Evolutionary conservation across 2,113 vertebrate genomes (phyloP).

Genomic region (Aldabrachelys gigantea): DNA sequence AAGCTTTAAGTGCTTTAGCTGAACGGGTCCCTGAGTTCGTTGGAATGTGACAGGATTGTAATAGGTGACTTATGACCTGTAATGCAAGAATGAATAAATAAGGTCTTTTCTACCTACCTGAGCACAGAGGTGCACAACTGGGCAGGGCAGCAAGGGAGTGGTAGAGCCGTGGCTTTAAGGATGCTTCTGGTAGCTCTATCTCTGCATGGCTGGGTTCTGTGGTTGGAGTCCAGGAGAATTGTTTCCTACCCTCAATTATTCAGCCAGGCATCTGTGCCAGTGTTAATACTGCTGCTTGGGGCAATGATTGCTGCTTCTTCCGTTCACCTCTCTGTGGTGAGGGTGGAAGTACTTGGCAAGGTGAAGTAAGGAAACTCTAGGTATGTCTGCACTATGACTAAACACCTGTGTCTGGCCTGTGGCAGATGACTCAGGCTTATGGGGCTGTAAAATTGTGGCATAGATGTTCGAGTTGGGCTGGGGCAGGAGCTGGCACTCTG

Average conservation of each 20-base stretch:
- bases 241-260: neutral
- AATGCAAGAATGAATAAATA: neutral
- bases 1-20: neutral
- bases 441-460: neutral
- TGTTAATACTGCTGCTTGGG: neutral
- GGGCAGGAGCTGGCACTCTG: neutral
- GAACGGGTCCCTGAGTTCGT: neutral
- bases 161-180: neutral
- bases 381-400: neutral
- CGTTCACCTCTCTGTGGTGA: accelerated
- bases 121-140: neutral
- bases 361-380: neutral
- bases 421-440: neutral
- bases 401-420: no score
- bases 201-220: neutral
- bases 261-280: neutral
- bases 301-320: neutral
- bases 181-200: neutral
- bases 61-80: neutral
- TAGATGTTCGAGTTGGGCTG: neutral
- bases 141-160: neutral
- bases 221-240: neutral
- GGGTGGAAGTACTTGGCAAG: neutral
- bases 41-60: neutral
- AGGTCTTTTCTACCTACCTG: neutral